Base-by-base conservation (phyloP, 2,888 invertebrate genomes). In the Cancer borealis region DNA sequence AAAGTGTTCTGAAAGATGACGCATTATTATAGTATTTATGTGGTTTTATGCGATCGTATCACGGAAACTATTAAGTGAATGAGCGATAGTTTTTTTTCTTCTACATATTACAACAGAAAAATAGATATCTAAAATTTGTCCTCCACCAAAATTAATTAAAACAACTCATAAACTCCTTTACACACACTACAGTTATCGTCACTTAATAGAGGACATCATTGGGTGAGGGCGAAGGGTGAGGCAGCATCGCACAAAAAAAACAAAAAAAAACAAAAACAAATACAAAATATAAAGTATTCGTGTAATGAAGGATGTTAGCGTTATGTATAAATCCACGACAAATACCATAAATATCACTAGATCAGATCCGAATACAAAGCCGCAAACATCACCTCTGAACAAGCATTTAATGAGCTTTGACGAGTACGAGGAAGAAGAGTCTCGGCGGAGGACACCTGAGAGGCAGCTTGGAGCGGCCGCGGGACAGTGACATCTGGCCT, bases 321-420 rank as follows among this genome's bases (percentile, higher is more conserved):
- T 84, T 39, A 26, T 84, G 84, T 84, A 84, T 39, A 84, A 39
- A 39, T 84, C 84, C 39, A 84, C 12, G 17, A 39, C 39, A 84
- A 39, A 84, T 30, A 84, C 47, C 47, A 8, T 87, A 30, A 87
- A 1, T 88, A 49, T 47, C 88, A 26, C 47, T 88, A 46, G n/a
- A 47, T 21, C 47, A 73, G 91, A 66, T 60, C 60, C 46, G 66
- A 73, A 45, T 66, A 66, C 66, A 17, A 66, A 66, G 30, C 91
- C 91, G 21, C 91, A 91, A 91, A 66, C 91, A 26, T 49, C 14
- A 46, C 66, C 45, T 66, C 60, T 39, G 73, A 66, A 91, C 91
- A 73, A 91, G 66, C 45, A 39, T 66, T 60, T 66, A 91, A 91
- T 66, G 60, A 91, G 39, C 66, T n/a, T 12, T 73, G 66, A 91